phyloP scores from a whole-genome alignment of 2,113 vertebrate species.

The Petrocephalus zakoni region DNA sequence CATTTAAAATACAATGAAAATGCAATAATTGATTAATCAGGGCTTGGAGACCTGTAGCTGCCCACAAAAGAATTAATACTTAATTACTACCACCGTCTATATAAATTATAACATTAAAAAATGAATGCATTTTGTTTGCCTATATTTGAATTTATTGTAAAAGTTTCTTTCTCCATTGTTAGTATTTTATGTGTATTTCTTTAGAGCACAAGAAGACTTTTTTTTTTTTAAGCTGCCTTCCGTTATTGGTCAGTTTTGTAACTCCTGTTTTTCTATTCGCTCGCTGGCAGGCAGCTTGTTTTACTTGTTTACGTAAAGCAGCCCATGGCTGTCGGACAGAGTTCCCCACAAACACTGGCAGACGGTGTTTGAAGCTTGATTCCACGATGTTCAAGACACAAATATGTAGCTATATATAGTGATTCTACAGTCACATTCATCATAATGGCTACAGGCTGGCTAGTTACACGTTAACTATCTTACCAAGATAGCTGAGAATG shows the following conservation, averaged over 20 bases:
- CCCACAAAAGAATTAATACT: no score
- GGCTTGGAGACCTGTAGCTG: not conserved
- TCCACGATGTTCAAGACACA: not conserved
- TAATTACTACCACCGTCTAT: not conserved
- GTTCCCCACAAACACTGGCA: not conserved
- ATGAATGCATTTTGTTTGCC: not conserved
- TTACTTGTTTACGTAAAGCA: not conserved
- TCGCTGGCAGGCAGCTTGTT: not conserved
- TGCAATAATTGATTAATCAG: not conserved
- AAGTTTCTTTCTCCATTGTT: not conserved
- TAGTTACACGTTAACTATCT: not conserved
- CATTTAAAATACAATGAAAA: slow-evolving; percentile 1
- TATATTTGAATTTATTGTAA: slow-evolving; percentile 1
- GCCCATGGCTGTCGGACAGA: not conserved
- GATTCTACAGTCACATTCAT: not conserved
- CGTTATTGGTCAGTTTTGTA: not conserved
- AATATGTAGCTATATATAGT: not conserved
- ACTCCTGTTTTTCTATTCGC: not conserved
- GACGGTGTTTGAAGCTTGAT: not conserved
- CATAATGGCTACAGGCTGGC: not conserved
- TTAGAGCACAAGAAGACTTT: not conserved
- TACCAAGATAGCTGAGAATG: not conserved
- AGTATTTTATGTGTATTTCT: not conserved
- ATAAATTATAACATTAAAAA: not conserved
- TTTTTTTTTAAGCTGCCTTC: not conserved